These are phyloP conservation scores for Cavia porcellus DNA, from an alignment of 2,113 vertebrate genomes.

Conservation along the genomic window DNA sequence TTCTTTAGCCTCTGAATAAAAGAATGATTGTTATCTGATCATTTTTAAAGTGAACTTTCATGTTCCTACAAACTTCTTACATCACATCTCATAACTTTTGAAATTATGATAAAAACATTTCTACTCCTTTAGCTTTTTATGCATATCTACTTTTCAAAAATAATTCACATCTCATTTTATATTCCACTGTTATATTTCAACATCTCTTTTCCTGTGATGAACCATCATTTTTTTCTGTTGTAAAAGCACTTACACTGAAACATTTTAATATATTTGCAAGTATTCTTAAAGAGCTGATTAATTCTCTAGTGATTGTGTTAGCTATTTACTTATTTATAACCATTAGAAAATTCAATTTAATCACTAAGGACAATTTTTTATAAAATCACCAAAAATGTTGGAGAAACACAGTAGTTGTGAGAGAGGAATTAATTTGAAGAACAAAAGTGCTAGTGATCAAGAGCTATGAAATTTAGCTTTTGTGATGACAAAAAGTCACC, in stretches of 20 bases:
- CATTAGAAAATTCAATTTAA: slow-evolving; percentile 3
- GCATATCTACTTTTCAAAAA: neutral
- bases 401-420: neutral
- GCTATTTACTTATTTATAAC: neutral
- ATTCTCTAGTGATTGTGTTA: neutral
- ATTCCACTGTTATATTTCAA: neutral
- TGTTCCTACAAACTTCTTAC: slow-evolving; percentile 22
- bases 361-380: neutral
- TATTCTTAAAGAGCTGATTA: neutral
- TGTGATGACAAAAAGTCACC: neutral
- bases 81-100: slow-evolving; percentile 8
- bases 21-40: neutral
- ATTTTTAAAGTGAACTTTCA: neutral
- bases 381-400: neutral
- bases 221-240: neutral
- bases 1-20: neutral
- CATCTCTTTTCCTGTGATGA: neutral
- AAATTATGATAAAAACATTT: slow-evolving; percentile 16
- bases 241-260: neutral
- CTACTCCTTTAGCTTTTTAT: neutral
- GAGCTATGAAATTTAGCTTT: neutral
- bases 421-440: neutral
- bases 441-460: neutral
- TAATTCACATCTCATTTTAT: neutral
- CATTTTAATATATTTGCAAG: neutral